Evolutionary conservation across 2,797 vertebrate species (phyloP), one percentile per base, ranked within the genome.

Genomic region (Sebastes alutus): DNA sequence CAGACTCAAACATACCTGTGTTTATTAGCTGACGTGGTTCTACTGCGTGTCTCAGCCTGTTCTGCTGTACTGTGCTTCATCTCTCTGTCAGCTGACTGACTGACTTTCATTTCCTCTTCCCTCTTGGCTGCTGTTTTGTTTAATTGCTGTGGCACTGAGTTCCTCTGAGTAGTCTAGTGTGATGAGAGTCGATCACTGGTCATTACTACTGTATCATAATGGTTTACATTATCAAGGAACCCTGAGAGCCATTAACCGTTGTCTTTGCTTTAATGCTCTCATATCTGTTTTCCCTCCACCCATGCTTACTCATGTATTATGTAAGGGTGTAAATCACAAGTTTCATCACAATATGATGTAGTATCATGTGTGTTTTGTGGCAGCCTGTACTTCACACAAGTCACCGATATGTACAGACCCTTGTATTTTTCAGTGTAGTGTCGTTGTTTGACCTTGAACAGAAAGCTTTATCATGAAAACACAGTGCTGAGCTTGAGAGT

Each of bases 1-100:
- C 49, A 52, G 22, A 66, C 54, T 27, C 30, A 62, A 22, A 63
- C 70, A 38, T 38, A 25, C 54, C 23, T 59, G 9, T 65, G 35
- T 72, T 61, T 56, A 13, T 32, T 6, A 38, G 12, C 29, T 13
- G 25, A 32, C 23, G 16, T 25, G 2, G 1, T 23, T 1, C 7
- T 9, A 0, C 66, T n/a, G 49, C 4, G 0, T 56, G 70, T 73
- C 42, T 62, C 59, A n/a, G 22, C 60, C 42, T 56, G 71, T 52
- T 54, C 25, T 30, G 10, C n/a, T 58, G n/a, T 7, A 6, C 6
- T 35, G 7, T 67, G 5, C 55, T 32, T 7, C 18, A 56, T 30
- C 25, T 25, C 5, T 29, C 72, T 27, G 69, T 82, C 78, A 77
- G 55, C 59, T 90, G 78, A 80, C 67, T 58, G 35, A 13, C 55